phyloP scores from a whole-genome alignment of 92 coral and sea anemone genomes.

The Epizoanthus illoricatus region DNA sequence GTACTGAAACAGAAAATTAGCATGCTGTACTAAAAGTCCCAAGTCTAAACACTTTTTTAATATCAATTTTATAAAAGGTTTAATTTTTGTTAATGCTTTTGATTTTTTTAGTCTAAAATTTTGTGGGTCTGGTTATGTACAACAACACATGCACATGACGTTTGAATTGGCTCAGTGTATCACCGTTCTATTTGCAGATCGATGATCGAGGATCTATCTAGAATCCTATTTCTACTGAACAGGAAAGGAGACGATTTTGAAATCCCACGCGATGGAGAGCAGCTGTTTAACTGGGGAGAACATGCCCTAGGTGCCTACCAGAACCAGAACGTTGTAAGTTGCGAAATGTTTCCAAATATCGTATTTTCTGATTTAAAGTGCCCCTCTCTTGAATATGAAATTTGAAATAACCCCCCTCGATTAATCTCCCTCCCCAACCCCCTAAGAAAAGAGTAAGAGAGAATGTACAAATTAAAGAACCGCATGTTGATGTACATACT shows the following conservation, averaged over 20 bases:
- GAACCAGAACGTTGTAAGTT: slow-evolving; percentile 7
- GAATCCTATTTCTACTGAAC: slow-evolving; percentile 18
- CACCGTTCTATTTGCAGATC: background rate
- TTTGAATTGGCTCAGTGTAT: background rate
- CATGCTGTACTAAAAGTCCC: too few species aligned
- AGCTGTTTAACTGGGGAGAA: slow-evolving; percentile 15
- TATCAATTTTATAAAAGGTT: too few species aligned
- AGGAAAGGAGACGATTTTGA: slow-evolving; percentile 20
- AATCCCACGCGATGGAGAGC: slow-evolving; percentile 13
- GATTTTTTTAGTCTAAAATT: too few species aligned
- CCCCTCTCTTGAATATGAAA: background rate
- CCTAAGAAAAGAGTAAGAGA: too few species aligned
- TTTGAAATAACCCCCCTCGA: background rate
- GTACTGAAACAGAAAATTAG: too few species aligned
- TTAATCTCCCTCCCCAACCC: background rate
- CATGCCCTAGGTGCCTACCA: slow-evolving; percentile 10
- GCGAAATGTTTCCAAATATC: background rate
- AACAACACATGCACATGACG: too few species aligned
- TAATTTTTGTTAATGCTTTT: too few species aligned
- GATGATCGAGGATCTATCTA: slow-evolving; percentile 17
- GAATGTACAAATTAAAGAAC: background rate
- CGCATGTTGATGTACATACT: too few species aligned
- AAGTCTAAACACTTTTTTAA: too few species aligned
- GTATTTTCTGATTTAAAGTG: background rate
- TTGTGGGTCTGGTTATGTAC: too few species aligned